Conservation (phyloP, 2,113 vertebrate species). For the Castor canadensis region DNA sequence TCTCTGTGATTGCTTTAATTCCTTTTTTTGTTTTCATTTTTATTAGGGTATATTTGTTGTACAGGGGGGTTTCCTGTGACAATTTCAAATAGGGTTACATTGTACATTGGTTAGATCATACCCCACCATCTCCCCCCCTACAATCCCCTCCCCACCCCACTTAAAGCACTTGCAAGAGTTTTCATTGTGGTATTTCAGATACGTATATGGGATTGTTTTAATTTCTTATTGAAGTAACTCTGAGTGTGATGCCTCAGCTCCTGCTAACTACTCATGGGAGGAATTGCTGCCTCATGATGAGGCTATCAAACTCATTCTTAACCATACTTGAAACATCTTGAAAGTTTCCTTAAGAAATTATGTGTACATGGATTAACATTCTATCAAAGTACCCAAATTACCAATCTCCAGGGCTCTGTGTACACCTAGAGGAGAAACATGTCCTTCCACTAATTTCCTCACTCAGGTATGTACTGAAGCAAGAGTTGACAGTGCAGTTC, state of each 20-base stretch:
- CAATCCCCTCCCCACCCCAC: no score
- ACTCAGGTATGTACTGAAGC: neutral
- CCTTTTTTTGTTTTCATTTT: no score
- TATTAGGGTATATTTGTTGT: no score
- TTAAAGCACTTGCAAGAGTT: no score
- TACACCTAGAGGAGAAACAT: neutral
- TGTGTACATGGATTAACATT: neutral
- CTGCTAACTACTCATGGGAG: neutral
- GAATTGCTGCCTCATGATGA: neutral
- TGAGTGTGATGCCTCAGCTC: neutral
- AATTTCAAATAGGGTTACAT: no score
- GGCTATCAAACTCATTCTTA: neutral
- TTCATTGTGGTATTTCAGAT: no score
- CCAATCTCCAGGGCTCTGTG: neutral
- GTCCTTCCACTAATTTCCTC: neutral
- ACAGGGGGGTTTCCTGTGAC: no score
- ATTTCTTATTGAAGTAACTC: neutral
- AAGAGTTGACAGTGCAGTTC: neutral
- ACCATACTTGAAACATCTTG: neutral
- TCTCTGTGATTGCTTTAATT: neutral
- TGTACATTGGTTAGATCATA: no score
- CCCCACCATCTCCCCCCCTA: no score
- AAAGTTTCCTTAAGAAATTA: conserved; percentile 21
- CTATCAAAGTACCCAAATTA: neutral
- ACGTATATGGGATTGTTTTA: neutral